Conservation (phyloP, 2,888 invertebrate species). For the Lysandra coridon region DNA sequence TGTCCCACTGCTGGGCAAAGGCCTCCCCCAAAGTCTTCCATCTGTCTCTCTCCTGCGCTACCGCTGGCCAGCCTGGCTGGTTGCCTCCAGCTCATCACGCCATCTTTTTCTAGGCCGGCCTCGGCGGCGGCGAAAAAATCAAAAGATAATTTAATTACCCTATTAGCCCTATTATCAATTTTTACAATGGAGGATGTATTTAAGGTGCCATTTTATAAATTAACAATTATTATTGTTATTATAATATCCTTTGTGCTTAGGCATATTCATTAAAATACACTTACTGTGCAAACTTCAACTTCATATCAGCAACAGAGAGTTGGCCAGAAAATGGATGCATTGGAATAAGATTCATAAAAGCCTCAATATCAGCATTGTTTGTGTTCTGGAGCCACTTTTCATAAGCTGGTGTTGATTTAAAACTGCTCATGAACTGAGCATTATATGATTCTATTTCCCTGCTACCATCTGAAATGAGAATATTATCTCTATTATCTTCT, state of each 20-base stretch:
- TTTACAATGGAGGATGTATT: too few species aligned
- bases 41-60: too few species aligned
- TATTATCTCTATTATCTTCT: not conserved
- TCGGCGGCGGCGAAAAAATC: too few species aligned
- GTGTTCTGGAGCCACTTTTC: slow-evolving; percentile 87
- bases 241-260: not conserved
- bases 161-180: too few species aligned
- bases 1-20: too few species aligned
- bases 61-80: too few species aligned
- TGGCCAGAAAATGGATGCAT: slow-evolving; percentile 98
- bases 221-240: too few species aligned
- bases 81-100: too few species aligned
- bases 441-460: slow-evolving; percentile 95
- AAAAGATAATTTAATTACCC: too few species aligned
- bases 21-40: too few species aligned
- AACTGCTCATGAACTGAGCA: slow-evolving; percentile 88
- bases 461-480: slow-evolving; percentile 82
- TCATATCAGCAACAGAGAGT: slow-evolving; percentile 96
- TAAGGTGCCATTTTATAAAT: too few species aligned
- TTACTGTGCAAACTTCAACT: slow-evolving; percentile 93
- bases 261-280: slow-evolving; percentile 52
- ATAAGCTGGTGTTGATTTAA: slow-evolving; percentile 94
- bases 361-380: slow-evolving; percentile 81
- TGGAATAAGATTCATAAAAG: slow-evolving; percentile 85
- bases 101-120: too few species aligned